Evolutionary conservation across 2,797 vertebrate species (phyloP).

Genomic region (Sciurus vulgaris): DNA sequence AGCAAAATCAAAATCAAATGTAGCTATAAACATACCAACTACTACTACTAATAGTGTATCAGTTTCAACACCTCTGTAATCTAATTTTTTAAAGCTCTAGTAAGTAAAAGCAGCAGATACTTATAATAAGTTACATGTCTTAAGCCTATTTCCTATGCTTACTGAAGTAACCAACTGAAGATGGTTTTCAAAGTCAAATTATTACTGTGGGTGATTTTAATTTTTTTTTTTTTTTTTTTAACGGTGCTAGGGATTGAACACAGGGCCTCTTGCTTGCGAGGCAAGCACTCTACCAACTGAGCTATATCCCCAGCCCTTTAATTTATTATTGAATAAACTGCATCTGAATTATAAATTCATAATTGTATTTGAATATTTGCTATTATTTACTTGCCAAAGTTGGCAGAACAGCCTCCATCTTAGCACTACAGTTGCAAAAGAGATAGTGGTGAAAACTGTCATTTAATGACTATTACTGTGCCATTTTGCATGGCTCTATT

Average conservation of each 20-base stretch:
- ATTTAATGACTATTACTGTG: slow-evolving; percentile 48
- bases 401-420: background rate
- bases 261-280: too few species aligned
- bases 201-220: background rate
- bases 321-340: slow-evolving; percentile 13
- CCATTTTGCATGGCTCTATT: slow-evolving; percentile 43
- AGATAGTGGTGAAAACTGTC: slow-evolving; percentile 27
- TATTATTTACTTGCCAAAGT: slow-evolving; percentile 45
- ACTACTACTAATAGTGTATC: background rate
- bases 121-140: slow-evolving; percentile 40
- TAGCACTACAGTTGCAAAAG: background rate
- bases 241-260: too few species aligned
- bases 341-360: slow-evolving; percentile 41
- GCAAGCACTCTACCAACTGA: too few species aligned
- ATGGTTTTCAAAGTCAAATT: slow-evolving; percentile 55
- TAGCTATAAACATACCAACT: background rate
- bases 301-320: too few species aligned
- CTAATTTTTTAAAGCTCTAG: slow-evolving; percentile 24
- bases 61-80: background rate
- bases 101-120: slow-evolving; percentile 44
- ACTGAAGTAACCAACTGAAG: background rate
- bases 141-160: slow-evolving; percentile 21
- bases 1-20: slow-evolving; percentile 49
- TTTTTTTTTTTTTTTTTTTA: too few species aligned
- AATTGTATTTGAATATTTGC: slow-evolving; percentile 43